phyloP scores from a whole-genome alignment of 2,888 invertebrate genomes.

The Apamea monoglypha region DNA sequence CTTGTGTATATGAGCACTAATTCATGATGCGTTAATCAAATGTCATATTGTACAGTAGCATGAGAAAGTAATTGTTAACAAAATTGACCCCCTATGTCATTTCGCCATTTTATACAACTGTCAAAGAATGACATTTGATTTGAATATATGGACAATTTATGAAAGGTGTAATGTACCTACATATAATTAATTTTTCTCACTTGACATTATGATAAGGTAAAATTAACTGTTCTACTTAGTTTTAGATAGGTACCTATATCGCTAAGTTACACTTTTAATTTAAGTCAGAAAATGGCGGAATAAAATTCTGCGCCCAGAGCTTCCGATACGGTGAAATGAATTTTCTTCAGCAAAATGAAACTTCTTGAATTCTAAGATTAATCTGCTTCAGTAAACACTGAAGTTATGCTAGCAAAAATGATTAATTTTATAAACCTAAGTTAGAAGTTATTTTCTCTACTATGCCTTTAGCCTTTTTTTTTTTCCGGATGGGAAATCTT shows the following conservation, averaged over 20 bases:
- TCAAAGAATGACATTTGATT: background rate
- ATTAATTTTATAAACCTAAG: background rate
- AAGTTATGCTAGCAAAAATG: background rate
- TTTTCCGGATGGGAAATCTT: too few relatives aligned
- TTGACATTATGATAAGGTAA: background rate
- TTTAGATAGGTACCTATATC: background rate
- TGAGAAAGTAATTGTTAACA: background rate
- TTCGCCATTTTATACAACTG: background rate
- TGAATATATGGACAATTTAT: background rate
- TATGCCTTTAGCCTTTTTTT: background rate
- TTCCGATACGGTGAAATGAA: background rate
- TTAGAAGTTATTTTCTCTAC: background rate
- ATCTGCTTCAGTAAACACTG: background rate
- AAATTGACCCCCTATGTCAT: background rate
- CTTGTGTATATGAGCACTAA: too few relatives aligned
- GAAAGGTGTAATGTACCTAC: too few relatives aligned
- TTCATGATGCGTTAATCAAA: too few relatives aligned
- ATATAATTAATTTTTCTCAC: background rate
- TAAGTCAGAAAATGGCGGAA: background rate
- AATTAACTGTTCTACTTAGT: background rate
- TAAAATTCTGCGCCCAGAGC: background rate
- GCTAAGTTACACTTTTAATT: background rate
- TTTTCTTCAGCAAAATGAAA: background rate
- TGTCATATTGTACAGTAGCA: too few relatives aligned
- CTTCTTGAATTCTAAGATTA: background rate